Percentiles rank a stretch among this genome's conserved stretches.
phyloP scores from a whole-genome alignment of 2,888 invertebrate genomes.

The Eristalis intricaria region DNA sequence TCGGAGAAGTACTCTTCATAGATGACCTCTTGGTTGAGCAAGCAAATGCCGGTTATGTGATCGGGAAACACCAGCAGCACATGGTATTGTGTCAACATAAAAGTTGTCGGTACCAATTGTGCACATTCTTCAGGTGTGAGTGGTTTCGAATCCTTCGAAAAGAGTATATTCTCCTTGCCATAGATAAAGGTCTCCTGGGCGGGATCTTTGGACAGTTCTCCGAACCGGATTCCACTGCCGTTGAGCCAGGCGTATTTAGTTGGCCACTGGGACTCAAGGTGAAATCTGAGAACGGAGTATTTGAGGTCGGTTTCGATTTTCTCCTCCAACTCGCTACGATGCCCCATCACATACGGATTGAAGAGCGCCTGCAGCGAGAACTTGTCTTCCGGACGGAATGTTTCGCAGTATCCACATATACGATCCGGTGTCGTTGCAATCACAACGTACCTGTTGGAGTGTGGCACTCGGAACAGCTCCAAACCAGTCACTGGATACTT shows the following conservation, averaged over 20 bases:
- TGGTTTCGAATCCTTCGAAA: conserved; percentile 73
- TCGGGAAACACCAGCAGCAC: conserved; percentile 91
- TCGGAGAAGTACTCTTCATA: conserved; percentile 93
- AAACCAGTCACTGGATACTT: conserved; percentile 92
- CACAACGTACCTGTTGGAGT: conserved; percentile 89
- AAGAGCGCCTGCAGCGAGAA: conserved; percentile 83
- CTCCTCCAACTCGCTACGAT: conserved; percentile 82
- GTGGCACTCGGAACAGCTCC: conserved; percentile 89
- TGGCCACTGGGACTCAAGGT: conserved; percentile 87
- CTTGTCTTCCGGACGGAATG: conserved; percentile 88
- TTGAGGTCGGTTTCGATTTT: conserved; percentile 88
- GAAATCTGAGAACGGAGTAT: conserved; percentile 91
- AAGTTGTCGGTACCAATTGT: conserved; percentile 85
- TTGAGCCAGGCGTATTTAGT: conserved; percentile 94
- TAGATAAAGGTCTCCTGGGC: conserved; percentile 36
- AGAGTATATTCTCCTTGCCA: conserved; percentile 60
- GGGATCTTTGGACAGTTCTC: conserved; percentile 83
- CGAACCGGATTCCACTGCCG: conserved; percentile 90
- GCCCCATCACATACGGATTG: conserved; percentile 75
- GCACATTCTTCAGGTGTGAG: conserved; percentile 77
- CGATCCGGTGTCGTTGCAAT: conserved; percentile 92
- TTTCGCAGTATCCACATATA: conserved; percentile 94
- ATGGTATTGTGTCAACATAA: conserved; percentile 95
- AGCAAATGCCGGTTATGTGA: conserved; percentile 91
- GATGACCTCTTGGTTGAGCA: conserved; percentile 92